Evolutionary conservation across 2,888 invertebrate species (phyloP).

Genomic region (Diogma glabrata): DNA sequence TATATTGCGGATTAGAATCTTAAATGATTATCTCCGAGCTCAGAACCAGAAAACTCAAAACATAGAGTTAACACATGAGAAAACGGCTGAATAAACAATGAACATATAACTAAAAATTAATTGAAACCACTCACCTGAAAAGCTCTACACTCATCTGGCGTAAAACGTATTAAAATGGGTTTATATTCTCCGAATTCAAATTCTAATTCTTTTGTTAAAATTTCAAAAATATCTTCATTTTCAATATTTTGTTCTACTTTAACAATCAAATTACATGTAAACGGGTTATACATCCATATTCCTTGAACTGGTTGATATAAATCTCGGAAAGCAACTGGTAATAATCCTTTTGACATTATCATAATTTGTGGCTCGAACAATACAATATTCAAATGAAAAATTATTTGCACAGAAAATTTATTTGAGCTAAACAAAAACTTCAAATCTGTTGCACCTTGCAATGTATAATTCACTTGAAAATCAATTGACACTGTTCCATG

Average conservation of each 20-base stretch:
- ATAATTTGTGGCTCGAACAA: conserved; percentile 15
- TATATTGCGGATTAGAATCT: too few species aligned
- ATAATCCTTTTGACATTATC: conserved; percentile 13
- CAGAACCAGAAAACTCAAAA: too few species aligned
- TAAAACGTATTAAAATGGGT: not conserved
- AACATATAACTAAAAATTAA: too few species aligned
- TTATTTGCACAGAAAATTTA: not conserved
- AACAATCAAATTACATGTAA: conserved; percentile 11
- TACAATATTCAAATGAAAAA: conserved; percentile 9
- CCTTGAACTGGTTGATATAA: conserved; percentile 10
- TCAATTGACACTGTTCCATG: not conserved
- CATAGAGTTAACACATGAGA: too few species aligned
- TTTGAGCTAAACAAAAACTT: not conserved
- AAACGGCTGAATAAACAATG: too few species aligned
- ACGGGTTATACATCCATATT: conserved; percentile 17
- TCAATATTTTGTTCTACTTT: not conserved
- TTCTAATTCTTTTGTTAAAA: not conserved
- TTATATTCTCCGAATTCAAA: not conserved
- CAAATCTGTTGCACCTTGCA: conserved; percentile 11
- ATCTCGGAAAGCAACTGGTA: conserved; percentile 11
- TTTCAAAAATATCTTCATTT: not conserved
- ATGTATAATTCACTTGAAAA: conserved; percentile 12
- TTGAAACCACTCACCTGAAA: not conserved
- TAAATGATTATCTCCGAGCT: too few species aligned
- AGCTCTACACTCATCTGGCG: not conserved